Conservation (phyloP, 2,888 invertebrate species). For the Buathra laborator region DNA sequence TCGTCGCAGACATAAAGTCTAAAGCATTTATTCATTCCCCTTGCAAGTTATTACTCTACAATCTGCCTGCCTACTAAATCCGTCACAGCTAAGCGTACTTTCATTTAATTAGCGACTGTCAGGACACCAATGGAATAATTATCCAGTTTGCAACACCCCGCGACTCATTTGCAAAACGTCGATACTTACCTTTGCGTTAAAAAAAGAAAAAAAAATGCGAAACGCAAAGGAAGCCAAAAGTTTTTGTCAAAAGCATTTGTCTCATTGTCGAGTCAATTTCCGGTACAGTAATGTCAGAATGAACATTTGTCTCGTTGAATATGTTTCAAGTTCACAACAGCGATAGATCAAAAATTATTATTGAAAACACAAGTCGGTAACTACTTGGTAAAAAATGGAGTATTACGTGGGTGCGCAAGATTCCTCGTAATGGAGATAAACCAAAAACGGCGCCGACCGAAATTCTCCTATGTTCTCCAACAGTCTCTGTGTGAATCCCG, state of each 20-base stretch:
- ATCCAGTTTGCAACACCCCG: too few species aligned
- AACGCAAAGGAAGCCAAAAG: neutral
- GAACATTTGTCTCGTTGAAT: neutral
- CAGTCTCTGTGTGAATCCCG: conserved; percentile 20
- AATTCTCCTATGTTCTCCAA: neutral
- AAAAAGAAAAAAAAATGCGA: neutral
- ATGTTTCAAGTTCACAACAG: neutral
- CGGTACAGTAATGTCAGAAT: neutral
- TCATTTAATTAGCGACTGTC: too few species aligned
- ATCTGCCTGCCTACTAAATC: too few species aligned
- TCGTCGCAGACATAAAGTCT: neutral
- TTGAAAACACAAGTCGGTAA: neutral
- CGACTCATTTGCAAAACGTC: too few species aligned
- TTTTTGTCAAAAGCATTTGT: neutral
- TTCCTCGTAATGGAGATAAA: neutral
- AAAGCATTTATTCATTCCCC: neutral
- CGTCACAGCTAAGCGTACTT: too few species aligned
- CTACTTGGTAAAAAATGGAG: neutral
- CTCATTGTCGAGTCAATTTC: neutral
- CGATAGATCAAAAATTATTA: neutral
- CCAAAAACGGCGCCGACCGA: neutral
- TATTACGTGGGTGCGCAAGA: neutral
- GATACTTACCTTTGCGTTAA: neutral
- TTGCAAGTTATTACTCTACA: too few species aligned
- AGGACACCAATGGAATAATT: too few species aligned